Percentiles rank a stretch among this genome's conserved stretches.
These are phyloP conservation scores for Tragelaphus eurycerus DNA, from an alignment of 2,797 vertebrate genomes.

Conservation along the genomic window DNA sequence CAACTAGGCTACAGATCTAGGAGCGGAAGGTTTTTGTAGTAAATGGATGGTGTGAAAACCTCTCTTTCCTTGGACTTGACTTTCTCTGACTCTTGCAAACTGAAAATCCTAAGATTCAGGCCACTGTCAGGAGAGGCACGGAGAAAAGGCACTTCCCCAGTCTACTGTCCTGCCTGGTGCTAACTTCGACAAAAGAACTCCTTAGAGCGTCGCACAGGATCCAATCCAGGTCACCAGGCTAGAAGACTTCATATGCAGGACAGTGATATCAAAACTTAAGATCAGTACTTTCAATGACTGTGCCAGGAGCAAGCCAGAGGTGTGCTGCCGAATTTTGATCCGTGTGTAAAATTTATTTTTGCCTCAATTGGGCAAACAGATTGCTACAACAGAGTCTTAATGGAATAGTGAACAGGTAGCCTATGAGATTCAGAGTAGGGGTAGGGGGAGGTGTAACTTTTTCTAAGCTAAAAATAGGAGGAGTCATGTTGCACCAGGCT, in stretches of 20 bases:
- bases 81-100: background rate
- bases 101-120: background rate
- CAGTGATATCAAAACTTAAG: background rate
- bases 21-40: background rate
- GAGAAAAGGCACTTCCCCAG: background rate
- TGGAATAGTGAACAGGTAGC: background rate
- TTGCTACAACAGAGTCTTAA: background rate
- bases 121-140: background rate
- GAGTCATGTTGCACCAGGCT: background rate
- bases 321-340: background rate
- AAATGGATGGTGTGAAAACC: background rate
- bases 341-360: background rate
- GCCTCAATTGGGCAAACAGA: background rate
- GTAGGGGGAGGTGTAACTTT: background rate
- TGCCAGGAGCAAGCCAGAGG: background rate
- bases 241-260: background rate
- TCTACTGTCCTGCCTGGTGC: background rate
- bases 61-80: background rate
- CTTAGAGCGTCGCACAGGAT: background rate
- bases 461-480: background rate
- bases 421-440: background rate
- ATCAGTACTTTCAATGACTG: background rate
- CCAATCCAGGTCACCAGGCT: background rate
- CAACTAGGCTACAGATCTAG: background rate
- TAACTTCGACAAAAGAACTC: background rate